These are phyloP conservation scores for Gandaritis pyraliata DNA, from an alignment of 2,888 invertebrate species.

Conservation along the genomic window DNA sequence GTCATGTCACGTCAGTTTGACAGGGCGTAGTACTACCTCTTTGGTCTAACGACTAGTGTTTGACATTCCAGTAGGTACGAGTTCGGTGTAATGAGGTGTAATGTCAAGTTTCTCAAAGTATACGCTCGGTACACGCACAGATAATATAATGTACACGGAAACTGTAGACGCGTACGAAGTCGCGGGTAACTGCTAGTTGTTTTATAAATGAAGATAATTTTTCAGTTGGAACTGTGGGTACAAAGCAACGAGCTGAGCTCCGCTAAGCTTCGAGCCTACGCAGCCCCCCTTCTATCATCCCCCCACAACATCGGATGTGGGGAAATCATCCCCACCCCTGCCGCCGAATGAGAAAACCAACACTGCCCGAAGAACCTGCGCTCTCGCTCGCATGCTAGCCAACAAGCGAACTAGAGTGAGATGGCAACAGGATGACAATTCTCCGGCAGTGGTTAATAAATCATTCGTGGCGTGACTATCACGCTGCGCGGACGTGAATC, in stretches of 20 bases:
- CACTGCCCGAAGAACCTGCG: conserved; percentile 63
- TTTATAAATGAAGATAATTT: conserved; percentile 32
- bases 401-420: conserved; percentile 50
- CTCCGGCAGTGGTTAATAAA: conserved; percentile 54
- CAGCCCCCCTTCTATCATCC: conserved; percentile 51
- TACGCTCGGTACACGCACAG: no score
- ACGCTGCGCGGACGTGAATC: conserved; percentile 47
- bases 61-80: no score
- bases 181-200: no score
- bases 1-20: no score
- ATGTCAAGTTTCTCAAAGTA: no score
- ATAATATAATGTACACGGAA: no score
- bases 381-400: conserved; percentile 49
- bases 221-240: conserved; percentile 80
- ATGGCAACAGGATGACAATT: conserved; percentile 50
- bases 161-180: no score
- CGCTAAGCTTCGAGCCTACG: conserved; percentile 67
- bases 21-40: no score
- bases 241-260: conserved; percentile 80
- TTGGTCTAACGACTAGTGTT: no score
- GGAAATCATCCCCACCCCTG: conserved; percentile 59
- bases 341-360: conserved; percentile 61
- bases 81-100: no score
- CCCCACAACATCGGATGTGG: conserved; percentile 63
- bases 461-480: conserved; percentile 43